Conservation (phyloP, 2,888 invertebrate species). For the Drosophila neutralis region DNA sequence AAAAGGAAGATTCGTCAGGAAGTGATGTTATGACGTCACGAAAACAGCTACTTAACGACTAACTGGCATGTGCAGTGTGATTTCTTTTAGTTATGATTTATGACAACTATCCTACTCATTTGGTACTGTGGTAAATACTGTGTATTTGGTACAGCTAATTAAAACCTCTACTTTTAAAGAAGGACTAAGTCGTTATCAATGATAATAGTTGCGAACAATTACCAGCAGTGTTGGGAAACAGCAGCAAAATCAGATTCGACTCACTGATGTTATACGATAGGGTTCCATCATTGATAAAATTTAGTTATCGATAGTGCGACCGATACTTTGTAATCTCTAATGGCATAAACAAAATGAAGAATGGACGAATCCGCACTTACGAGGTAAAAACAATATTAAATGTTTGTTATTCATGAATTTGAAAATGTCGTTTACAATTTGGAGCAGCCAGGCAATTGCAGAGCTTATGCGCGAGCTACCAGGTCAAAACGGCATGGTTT, state of each 20-base stretch:
- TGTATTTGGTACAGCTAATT: background rate
- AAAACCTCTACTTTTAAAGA: background rate
- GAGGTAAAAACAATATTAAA: constrained; percentile 54
- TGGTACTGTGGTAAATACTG: too few species aligned
- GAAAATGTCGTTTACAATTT: background rate
- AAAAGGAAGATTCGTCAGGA: background rate
- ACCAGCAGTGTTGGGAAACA: background rate
- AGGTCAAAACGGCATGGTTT: constrained; percentile 16
- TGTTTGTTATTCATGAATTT: background rate
- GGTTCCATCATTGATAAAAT: background rate
- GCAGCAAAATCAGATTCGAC: background rate
- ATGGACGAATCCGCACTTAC: constrained; percentile 76
- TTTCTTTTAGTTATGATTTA: background rate
- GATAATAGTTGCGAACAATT: background rate
- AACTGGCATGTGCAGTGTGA: background rate
- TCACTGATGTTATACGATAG: background rate
- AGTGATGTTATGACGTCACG: background rate
- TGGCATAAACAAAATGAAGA: constrained; percentile 16
- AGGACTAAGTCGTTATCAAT: background rate
- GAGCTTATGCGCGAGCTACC: constrained; percentile 75
- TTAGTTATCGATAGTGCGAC: background rate
- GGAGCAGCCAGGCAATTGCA: constrained; percentile 71
- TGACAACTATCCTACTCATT: background rate
- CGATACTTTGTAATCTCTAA: background rate
- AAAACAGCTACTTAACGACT: background rate